These are phyloP conservation scores for Apeira syringaria DNA, from an alignment of 2,888 invertebrate genomes.

Conservation along the genomic window DNA sequence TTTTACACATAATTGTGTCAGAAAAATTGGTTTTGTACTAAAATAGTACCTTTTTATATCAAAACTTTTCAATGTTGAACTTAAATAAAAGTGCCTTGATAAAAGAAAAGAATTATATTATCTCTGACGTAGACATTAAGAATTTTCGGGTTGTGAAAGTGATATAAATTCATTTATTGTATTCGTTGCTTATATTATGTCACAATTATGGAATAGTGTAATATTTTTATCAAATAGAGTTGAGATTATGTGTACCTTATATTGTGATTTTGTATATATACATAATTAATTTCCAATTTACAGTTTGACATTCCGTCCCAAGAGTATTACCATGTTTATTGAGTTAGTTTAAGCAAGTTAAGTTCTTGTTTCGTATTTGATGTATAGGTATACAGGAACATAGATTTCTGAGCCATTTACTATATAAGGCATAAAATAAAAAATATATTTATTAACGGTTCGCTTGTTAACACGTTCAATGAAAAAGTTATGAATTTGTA, in stretches of 20 bases:
- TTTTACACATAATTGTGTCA: not conserved
- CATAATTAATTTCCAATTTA: slow-evolving; percentile 34
- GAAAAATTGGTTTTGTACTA: not conserved
- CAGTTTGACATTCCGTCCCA: slow-evolving; percentile 64
- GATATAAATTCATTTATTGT: slow-evolving; percentile 7
- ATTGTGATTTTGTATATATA: slow-evolving; percentile 20
- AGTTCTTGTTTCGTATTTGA: slow-evolving; percentile 24
- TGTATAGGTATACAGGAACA: slow-evolving; percentile 34
- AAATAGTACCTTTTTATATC: not conserved
- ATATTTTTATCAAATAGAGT: slow-evolving; percentile 34
- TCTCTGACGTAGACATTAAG: slow-evolving; percentile 14
- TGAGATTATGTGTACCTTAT: slow-evolving; percentile 30
- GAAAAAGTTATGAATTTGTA: slow-evolving; percentile 40
- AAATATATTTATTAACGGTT: slow-evolving; percentile 30
- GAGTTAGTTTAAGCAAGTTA: slow-evolving; percentile 32
- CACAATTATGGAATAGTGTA: slow-evolving; percentile 18
- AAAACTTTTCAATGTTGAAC: not conserved
- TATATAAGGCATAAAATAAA: slow-evolving; percentile 33
- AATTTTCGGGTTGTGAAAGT: slow-evolving; percentile 30
- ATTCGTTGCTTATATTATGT: slow-evolving; percentile 5
- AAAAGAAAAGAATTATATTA: slow-evolving; percentile 7
- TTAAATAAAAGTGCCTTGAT: slow-evolving; percentile 23
- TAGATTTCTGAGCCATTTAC: slow-evolving; percentile 48
- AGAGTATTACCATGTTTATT: slow-evolving; percentile 69
- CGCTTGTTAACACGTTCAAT: slow-evolving; percentile 20